Evolutionary conservation across 2,888 invertebrate species (phyloP).

Genomic region (Mylabris sibirica): DNA sequence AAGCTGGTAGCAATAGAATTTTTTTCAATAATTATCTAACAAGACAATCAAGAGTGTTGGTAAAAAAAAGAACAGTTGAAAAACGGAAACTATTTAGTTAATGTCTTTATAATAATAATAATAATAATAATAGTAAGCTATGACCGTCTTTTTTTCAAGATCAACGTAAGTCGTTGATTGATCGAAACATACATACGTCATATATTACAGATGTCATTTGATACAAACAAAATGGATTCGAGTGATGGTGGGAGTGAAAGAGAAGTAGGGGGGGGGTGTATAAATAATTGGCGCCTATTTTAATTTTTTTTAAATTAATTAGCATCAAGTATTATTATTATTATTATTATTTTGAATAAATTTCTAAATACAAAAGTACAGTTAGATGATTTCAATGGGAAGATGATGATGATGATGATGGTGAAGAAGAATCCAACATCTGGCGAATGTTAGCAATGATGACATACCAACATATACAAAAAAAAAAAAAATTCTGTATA

Average conservation of each 20-base stretch:
- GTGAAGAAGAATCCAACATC: constrained; percentile 22
- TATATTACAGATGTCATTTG: no score
- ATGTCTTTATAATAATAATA: neutral
- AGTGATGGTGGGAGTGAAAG: no score
- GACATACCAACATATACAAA: neutral
- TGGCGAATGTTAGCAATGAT: constrained; percentile 31
- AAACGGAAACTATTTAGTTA: neutral
- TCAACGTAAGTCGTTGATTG: neutral
- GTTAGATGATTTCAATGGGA: constrained; percentile 1
- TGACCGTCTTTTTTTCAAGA: neutral
- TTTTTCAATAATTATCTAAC: neutral
- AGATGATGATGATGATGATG: no score
- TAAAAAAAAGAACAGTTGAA: neutral
- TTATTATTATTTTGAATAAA: neutral
- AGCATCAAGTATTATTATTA: neutral
- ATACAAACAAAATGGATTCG: no score
- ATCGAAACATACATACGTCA: no score
- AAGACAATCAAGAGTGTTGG: no score
- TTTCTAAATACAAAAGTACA: neutral
- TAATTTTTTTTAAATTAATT: neutral
- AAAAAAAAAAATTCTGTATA: constrained; percentile 10
- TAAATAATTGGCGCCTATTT: constrained; percentile 1
- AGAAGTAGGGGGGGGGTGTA: neutral
- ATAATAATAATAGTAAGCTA: neutral
- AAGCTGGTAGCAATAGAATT: constrained; percentile 1